Conservation (phyloP, 2,888 invertebrate genomes). For the Pammene aurita region DNA sequence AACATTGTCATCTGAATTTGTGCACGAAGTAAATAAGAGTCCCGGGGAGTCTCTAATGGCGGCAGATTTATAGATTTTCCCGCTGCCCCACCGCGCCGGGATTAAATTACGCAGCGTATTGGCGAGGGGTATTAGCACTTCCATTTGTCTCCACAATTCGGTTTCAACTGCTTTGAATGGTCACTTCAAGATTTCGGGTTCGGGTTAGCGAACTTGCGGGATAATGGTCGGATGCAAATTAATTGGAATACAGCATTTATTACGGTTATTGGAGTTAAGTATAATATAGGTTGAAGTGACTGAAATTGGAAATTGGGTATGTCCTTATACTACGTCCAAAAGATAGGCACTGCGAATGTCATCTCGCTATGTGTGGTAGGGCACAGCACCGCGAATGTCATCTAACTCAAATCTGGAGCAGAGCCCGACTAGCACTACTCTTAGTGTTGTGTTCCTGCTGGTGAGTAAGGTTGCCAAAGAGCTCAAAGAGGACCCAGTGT, state of each 20-base stretch:
- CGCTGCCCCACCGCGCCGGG: slow-evolving; percentile 77
- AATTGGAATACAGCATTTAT: not conserved
- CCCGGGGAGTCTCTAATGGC: slow-evolving; percentile 82
- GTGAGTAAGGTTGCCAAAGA: too few species aligned
- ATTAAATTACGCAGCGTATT: slow-evolving; percentile 82
- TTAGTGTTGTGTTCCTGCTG: too few species aligned
- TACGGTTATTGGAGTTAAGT: not conserved
- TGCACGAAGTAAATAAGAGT: slow-evolving; percentile 83
- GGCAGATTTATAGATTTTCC: slow-evolving; percentile 84
- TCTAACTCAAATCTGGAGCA: too few species aligned
- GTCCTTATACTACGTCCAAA: too few species aligned
- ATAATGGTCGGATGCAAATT: not conserved
- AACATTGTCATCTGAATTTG: slow-evolving; percentile 84
- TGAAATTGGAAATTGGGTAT: too few species aligned
- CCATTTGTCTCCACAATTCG: slow-evolving; percentile 74
- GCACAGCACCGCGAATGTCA: too few species aligned
- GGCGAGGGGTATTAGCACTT: slow-evolving; percentile 80
- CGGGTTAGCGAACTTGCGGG: slow-evolving; percentile 1
- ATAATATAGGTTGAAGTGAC: too few species aligned
- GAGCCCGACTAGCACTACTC: too few species aligned
- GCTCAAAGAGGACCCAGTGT: too few species aligned
- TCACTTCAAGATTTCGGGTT: slow-evolving; percentile 54
- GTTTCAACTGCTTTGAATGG: slow-evolving; percentile 69
- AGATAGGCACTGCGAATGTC: too few species aligned
- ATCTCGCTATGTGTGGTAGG: too few species aligned